Base-by-base conservation (phyloP, 2,113 vertebrate genomes). In the Microcebus jonahi region DNA sequence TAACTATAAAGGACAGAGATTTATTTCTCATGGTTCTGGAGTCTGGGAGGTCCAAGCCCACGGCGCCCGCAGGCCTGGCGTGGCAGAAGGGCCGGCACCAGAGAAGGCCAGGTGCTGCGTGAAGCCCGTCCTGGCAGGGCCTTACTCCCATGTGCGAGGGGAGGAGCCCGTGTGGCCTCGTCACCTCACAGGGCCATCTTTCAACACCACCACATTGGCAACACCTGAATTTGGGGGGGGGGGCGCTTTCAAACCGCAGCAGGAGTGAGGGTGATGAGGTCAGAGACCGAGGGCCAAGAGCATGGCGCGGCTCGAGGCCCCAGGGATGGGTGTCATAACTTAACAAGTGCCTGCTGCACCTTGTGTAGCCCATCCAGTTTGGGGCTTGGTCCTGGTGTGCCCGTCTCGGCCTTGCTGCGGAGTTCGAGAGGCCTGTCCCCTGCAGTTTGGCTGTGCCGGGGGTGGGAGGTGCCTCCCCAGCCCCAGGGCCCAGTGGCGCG, bases 241-340 rank as follows among this genome's bases (percentile, higher is more conserved):
- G 36, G 53, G 20, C 7, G 11, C 3, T 0, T 42, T 17, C 27
- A 10, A 31, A 18, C 63, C n/a, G 8, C 21, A 31, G 39, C 4
- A 0, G 23, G 31, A 17, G 18, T 5, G 88, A 55, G 23, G 34
- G 67, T 1, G 5, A 27, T 4, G 11, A 3, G 17, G 50, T n/a
- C 50, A 29, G 77, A 8, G 1, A 6, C 3, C 0, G 0, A 57
- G 55, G 55, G 55, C 18, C 21, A 6, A 57, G 1, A 6, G 4
- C 0, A 0, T 2, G 17, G 79, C 3, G 36, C 55, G 7, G 2
- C 55, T 21, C 1, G 0, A 0, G 25, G 17, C 17, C 57, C 5
- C 0, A 0, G 65, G 17, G 67, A 21, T 3, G 36, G 50, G 8
- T 0, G 0, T 34, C 18, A 5, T 11, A 27, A 0, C 10, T 20